These are phyloP conservation scores for Orthosia cruda DNA, from an alignment of 2,888 invertebrate genomes.

Conservation along the genomic window DNA sequence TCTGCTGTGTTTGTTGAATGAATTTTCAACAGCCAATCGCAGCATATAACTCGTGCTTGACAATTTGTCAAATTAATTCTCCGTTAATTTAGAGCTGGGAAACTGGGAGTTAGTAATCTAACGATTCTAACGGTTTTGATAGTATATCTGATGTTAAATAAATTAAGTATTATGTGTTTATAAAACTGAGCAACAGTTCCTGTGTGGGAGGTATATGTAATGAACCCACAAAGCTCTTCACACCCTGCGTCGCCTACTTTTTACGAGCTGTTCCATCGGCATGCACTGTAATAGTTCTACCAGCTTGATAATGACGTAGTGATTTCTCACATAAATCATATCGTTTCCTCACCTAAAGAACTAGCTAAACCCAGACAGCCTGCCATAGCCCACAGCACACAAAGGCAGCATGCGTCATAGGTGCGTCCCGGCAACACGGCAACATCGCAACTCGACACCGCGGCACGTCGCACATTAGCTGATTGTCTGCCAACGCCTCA, in stretches of 20 bases:
- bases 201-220: not conserved
- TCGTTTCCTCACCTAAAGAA: not conserved
- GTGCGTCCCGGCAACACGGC: slow-evolving; percentile 20
- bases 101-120: no score
- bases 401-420: slow-evolving; percentile 5
- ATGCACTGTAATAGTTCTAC: not conserved
- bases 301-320: not conserved
- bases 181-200: not conserved
- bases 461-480: slow-evolving; percentile 76
- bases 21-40: no score
- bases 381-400: slow-evolving; percentile 6
- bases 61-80: no score
- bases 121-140: not conserved
- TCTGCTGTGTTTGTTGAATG: no score
- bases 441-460: slow-evolving; percentile 51
- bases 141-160: not conserved
- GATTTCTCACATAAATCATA: not conserved
- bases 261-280: not conserved
- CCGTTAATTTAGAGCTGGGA: no score
- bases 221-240: not conserved
- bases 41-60: no score
- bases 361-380: not conserved
- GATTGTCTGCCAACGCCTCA: slow-evolving; percentile 70
- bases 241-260: not conserved
- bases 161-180: not conserved